Conservation (phyloP, 1,140 invertebrate genomes). For the Centruroides sculpturatus region DNA sequence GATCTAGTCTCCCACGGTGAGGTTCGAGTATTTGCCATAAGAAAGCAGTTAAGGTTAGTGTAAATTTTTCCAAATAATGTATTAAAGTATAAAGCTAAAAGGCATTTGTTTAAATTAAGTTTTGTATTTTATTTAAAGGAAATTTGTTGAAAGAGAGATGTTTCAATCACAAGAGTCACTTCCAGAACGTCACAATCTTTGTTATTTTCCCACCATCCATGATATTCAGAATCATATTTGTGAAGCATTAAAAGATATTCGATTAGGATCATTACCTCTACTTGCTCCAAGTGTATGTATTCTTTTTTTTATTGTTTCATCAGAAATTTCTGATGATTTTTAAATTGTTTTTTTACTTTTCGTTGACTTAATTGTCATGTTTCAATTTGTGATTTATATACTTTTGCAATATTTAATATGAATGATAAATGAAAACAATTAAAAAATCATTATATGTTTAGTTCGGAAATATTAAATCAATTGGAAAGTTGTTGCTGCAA, state of each 20-base stretch:
- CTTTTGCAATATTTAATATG: too few relatives aligned
- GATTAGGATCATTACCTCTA: conserved; percentile 24
- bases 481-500: too few relatives aligned
- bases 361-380: too few relatives aligned
- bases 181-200: conserved; percentile 28
- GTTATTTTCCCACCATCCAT: conserved; percentile 30
- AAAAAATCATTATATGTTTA: too few relatives aligned
- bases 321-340: too few relatives aligned
- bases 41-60: conserved; percentile 26
- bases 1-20: conserved; percentile 28
- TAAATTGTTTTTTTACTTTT: too few relatives aligned
- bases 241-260: conserved; percentile 29
- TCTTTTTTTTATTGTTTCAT: too few relatives aligned
- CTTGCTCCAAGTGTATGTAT: conserved; percentile 12
- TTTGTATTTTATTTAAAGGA: conserved; percentile 18
- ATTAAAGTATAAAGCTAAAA: too few relatives aligned
- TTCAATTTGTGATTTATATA: too few relatives aligned
- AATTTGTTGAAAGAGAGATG: conserved; percentile 28
- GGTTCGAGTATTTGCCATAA: conserved; percentile 24
- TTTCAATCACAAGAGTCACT: conserved; percentile 18
- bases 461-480: too few relatives aligned
- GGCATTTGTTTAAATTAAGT: background rate
- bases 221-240: conserved; percentile 32
- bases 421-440: too few relatives aligned
- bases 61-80: background rate